Conservation (phyloP, 2,888 invertebrate species). For the Campaea margaritaria region DNA sequence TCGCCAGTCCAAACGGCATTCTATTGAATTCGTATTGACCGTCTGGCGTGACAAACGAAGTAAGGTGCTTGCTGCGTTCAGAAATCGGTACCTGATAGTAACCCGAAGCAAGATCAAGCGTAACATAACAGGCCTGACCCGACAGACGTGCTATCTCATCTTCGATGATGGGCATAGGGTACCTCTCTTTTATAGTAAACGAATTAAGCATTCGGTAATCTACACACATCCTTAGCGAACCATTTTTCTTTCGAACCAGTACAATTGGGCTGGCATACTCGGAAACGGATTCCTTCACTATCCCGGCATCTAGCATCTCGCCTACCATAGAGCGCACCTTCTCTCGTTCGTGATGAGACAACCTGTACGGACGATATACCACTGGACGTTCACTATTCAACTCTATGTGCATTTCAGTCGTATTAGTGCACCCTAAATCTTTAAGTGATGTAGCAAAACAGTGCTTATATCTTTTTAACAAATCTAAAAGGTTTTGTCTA, state of each 20-base stretch:
- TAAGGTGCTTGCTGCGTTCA: slow-evolving; percentile 30
- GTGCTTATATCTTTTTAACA: too few relatives aligned
- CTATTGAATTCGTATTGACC: slow-evolving; percentile 54
- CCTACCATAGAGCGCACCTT: not conserved
- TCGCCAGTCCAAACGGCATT: too few relatives aligned
- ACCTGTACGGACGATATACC: too few relatives aligned
- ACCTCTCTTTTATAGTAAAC: slow-evolving; percentile 36
- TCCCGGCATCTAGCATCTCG: slow-evolving; percentile 7
- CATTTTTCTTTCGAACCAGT: slow-evolving; percentile 6
- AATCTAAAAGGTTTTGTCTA: too few relatives aligned
- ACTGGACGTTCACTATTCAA: too few relatives aligned
- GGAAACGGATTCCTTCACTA: slow-evolving; percentile 5
- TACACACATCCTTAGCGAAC: not conserved
- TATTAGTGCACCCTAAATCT: too few relatives aligned
- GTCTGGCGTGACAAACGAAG: slow-evolving; percentile 58
- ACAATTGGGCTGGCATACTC: slow-evolving; percentile 9
- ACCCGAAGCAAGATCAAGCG: slow-evolving; percentile 28
- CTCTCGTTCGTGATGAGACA: too few relatives aligned
- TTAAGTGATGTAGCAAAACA: too few relatives aligned
- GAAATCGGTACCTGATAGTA: slow-evolving; percentile 11
- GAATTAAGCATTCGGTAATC: slow-evolving; percentile 2
- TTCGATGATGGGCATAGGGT: slow-evolving; percentile 39
- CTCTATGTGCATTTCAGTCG: too few relatives aligned
- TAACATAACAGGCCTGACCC: slow-evolving; percentile 36
- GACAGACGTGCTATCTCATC: slow-evolving; percentile 36